phyloP scores from a whole-genome alignment of 2,888 invertebrate genomes.

The Eretmocerus hayati region DNA sequence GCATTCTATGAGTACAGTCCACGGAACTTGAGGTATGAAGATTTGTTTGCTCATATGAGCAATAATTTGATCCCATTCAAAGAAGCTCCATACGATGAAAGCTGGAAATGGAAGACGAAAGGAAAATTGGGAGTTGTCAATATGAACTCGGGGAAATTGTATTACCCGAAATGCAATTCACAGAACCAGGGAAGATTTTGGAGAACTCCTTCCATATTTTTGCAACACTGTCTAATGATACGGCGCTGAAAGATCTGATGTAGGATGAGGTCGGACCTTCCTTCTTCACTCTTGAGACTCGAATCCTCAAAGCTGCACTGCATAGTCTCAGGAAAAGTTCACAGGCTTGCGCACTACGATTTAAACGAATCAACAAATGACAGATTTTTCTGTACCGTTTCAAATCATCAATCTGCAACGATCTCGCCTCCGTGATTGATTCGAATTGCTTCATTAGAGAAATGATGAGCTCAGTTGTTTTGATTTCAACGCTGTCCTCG shows the following conservation, averaged over 20 bases:
- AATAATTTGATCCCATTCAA: too few relatives aligned
- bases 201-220: constrained; percentile 71
- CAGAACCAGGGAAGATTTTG: constrained; percentile 72
- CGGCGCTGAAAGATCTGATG: constrained; percentile 71
- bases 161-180: constrained; percentile 65
- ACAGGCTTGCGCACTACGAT: constrained; percentile 68
- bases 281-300: constrained; percentile 70
- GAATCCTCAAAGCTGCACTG: constrained; percentile 73
- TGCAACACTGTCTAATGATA: constrained; percentile 75
- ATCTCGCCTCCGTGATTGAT: constrained; percentile 76
- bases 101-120: too few relatives aligned
- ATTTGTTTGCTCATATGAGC: too few relatives aligned
- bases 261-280: constrained; percentile 76
- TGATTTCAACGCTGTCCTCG: constrained; percentile 44
- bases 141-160: not conserved
- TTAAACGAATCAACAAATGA: constrained; percentile 72
- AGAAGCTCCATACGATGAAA: too few relatives aligned
- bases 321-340: constrained; percentile 75
- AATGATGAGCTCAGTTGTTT: constrained; percentile 73
- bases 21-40: too few relatives aligned
- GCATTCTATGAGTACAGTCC: too few relatives aligned
- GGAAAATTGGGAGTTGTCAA: too few relatives aligned
- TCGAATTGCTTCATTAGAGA: constrained; percentile 84
- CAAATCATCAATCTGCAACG: constrained; percentile 79
- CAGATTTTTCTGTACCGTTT: constrained; percentile 80